Evolutionary conservation across 2,797 vertebrate genomes (phyloP), one percentile per base, ranked within the genome.

Genomic region (Parotocinclus haroldoi): DNA sequence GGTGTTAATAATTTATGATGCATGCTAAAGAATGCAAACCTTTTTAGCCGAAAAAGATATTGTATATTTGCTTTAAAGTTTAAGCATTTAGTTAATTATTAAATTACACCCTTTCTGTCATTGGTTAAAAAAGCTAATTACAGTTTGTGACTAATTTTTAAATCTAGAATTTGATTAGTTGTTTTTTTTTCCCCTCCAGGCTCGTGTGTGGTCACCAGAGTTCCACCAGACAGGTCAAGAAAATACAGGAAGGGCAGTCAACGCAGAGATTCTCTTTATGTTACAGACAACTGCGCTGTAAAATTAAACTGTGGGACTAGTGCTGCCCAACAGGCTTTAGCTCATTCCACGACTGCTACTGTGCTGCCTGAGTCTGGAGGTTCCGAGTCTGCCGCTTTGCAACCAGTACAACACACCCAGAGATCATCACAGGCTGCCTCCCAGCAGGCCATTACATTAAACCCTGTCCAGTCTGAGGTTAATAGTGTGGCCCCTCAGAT

Each of bases 141-240:
- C 5, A 5, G 44, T 11, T 46, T 46, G 44, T 13, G 11, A 11
- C 5, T 1, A n/a, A n/a, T n/a, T n/a, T n/a, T n/a, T n/a, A n/a
- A n/a, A n/a, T n/a, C n/a, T n/a, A n/a, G n/a, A n/a, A n/a, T n/a
- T n/a, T n/a, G n/a, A n/a, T n/a, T n/a, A n/a, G n/a, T n/a, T n/a
- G n/a, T 13, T 14, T 49, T 16, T 38, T 17, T 17, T 56, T 10
- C 48, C 37, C 37, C 1, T 16, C 7, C 44, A 66, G 63, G 63
- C 39, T 37, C 39, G 18, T 5, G 56, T 17, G 55, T 38, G 10
- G 44, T 12, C 1, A n/a, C 3, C 17, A 66, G 53, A 57, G 63
- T 66, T 66, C 63, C 63, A 7, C 13, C 48, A 8, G 14, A 13
- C 13, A 49, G 8, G 13, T 49, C 14, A 49, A 16, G 48, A 49